Base-by-base conservation (phyloP, 2,888 invertebrate genomes). In the Molorchus minor region DNA sequence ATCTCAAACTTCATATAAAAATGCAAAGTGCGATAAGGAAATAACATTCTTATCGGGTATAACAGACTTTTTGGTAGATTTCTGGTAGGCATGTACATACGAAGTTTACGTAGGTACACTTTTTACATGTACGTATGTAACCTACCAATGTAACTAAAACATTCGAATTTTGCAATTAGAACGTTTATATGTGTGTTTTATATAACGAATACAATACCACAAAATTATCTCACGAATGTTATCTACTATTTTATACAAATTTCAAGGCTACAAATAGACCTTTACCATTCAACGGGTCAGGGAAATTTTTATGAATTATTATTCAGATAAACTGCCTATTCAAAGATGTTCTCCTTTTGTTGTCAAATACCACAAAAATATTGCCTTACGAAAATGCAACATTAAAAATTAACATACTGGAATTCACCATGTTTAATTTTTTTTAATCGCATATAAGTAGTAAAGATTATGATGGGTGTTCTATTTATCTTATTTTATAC, bases 1-100 rank as follows among this genome's bases (percentile, higher is more conserved):
- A 56, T 59, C 56, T 58, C 54, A 56, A n/a, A 58, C 45, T 55
- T 45, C 45, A 55, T 43, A 54, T 46, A 58, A 58, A 58, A 64
- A 49, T 61, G 56, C 41, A 53, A 43, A 56, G 51, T 44, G 51
- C 46, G 64, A 64, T 64, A 61, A 61, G 54, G 35, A 55, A 45
- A 46, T 55, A 45, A 55, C 38, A 36, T 46, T 44, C 45, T 55
- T 55, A 55, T 55, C 55, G 45, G 25, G 17, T 19, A 12, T 33
- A 41, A 29, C 13, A n/a, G 16, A 49, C 19, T 30, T 52, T 52
- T 52, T 17, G 30, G 16, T 19, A 13, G 20, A 41, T 36, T 15
- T 36, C 20, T 35, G 15, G 10, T 30, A 30, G 15, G 16, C 3
- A 30, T 17, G 17, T 45, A 30, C 25, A 16, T 10, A 36, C 16